Evolutionary conservation across 2,113 vertebrate species (phyloP), one percentile per base, ranked within the genome.

Genomic region (Accipiter virgatus): DNA sequence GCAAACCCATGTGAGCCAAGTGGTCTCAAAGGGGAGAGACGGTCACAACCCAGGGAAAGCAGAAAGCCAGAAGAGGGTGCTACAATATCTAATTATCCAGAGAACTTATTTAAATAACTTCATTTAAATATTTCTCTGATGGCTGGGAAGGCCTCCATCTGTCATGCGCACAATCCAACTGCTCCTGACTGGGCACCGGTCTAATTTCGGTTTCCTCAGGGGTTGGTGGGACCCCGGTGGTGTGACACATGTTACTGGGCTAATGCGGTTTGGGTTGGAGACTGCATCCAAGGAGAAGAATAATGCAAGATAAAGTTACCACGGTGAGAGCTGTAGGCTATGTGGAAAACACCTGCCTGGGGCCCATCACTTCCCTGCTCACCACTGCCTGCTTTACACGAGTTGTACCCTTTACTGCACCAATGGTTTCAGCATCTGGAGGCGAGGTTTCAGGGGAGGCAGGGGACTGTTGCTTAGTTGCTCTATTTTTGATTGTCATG

Each of bases 41-140:
- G 0, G 40, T 43, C 53, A 48, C 75, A 74, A 21, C 47, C 81
- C 68, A 42, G 72, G 27, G 50, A 27, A 8, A 82, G 61, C 73
- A 65, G 88, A 34, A 63, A 97, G 90, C 96, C 97, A 97, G 97
- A 97, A 97, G 96, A 97, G 95, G 88, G 92, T 97, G 97, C 95
- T 97, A n/a, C 75, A 2, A 88, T 94, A 81, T 95, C 86, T 95
- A 95, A 97, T 95, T 78, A 90, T 62, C 72, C 53, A 22, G 82
- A 77, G 8, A 86, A 90, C 25, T 88, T 75, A 75, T 86, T 94
- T 47, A 53, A 94, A 93, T 96, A 86, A 77, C 26, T 87, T 91
- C 52, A 16, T 86, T 67, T 43, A 86, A 87, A 73, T 88, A 63
- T 58, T 83, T 58, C 32, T 78, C 50, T 77, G 62, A 1, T 0